Evolutionary conservation across 2,888 invertebrate genomes (phyloP).

Genomic region (Clepsis dumicolana): DNA sequence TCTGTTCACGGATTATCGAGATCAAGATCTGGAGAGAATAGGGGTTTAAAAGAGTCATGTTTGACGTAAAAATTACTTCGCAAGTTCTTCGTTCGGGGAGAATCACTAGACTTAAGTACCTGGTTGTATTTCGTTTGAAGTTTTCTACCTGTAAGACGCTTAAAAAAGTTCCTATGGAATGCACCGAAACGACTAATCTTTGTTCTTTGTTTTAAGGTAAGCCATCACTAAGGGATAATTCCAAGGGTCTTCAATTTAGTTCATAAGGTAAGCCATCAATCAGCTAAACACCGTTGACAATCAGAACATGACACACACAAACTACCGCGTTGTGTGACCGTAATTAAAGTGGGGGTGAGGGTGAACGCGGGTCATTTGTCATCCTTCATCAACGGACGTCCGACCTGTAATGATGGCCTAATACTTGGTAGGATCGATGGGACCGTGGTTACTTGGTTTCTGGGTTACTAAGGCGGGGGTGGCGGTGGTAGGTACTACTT

Average conservation of each 20-base stretch:
- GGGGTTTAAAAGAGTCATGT: too few relatives aligned
- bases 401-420: conserved; percentile 16
- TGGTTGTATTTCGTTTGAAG: too few relatives aligned
- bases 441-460: neutral
- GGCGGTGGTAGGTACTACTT: neutral
- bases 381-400: conserved; percentile 18
- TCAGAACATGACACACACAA: conserved; percentile 1
- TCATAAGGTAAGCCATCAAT: neutral
- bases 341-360: conserved; percentile 16
- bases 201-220: conserved; percentile 3
- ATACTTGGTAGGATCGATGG: conserved; percentile 18
- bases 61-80: too few relatives aligned
- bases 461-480: conserved; percentile 12
- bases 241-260: neutral
- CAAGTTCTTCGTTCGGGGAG: too few relatives aligned
- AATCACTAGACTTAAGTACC: too few relatives aligned
- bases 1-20: too few relatives aligned
- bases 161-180: too few relatives aligned
- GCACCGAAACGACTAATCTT: too few relatives aligned
- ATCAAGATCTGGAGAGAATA: too few relatives aligned
- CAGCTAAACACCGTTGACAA: conserved; percentile 10
- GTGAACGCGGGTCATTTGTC: conserved; percentile 21
- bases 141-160: too few relatives aligned
- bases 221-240: neutral
- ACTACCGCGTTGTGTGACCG: conserved; percentile 6